These are phyloP conservation scores for Gadus macrocephalus DNA, from an alignment of 2,113 vertebrate species.

Conservation along the genomic window DNA sequence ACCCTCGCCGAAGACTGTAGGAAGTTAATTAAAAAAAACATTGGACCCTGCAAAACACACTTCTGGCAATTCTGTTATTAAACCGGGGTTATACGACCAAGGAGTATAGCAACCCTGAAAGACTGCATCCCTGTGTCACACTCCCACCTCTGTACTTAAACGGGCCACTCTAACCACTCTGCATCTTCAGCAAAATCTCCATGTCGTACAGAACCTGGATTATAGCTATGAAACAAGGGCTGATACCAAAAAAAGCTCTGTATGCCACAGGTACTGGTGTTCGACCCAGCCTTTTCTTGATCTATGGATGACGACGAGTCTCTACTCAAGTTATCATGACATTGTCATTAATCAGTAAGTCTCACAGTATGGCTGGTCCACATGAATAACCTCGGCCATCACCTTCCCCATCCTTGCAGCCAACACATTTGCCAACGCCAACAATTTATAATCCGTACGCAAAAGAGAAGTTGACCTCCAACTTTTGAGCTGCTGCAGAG, in stretches of 20 bases:
- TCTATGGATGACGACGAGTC: neutral
- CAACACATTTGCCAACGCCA: neutral
- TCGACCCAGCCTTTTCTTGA: slow-evolving; percentile 15
- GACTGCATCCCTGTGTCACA: slow-evolving; percentile 9
- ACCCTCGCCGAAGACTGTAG: neutral
- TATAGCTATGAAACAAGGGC: slow-evolving; percentile 6
- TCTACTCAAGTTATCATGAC: neutral
- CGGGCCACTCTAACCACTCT: slow-evolving; percentile 11
- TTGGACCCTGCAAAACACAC: neutral
- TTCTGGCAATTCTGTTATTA: neutral
- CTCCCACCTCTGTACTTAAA: slow-evolving; percentile 2
- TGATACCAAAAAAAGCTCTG: neutral
- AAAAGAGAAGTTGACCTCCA: slow-evolving; percentile 8
- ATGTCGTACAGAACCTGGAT: slow-evolving; percentile 17
- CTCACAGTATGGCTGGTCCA: neutral
- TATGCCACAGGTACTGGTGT: slow-evolving; percentile 3
- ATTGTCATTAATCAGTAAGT: too few species aligned
- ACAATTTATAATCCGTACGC: slow-evolving; percentile 3
- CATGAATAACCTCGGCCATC: neutral
- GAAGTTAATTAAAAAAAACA: neutral
- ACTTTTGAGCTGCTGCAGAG: slow-evolving; percentile 12
- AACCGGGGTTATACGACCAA: neutral
- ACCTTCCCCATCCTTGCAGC: neutral
- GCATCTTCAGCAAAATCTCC: slow-evolving; percentile 17
- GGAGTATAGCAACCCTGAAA: slow-evolving; percentile 14